Evolutionary conservation across 2,888 invertebrate genomes (phyloP).

Genomic region (Lepeophtheirus nordmannii): DNA sequence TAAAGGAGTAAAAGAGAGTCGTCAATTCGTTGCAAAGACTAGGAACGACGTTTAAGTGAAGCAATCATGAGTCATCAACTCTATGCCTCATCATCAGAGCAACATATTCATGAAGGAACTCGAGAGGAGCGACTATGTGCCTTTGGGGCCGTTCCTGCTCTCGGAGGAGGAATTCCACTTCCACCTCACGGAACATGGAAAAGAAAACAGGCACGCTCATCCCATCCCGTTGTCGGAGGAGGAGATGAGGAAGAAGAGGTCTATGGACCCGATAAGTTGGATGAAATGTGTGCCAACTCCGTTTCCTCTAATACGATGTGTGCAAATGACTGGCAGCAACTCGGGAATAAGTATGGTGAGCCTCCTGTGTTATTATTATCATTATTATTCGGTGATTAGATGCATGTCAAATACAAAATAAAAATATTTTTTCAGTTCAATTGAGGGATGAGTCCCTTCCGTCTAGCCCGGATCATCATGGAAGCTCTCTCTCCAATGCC

Average conservation of each 20-base stretch:
- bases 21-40: too few relatives aligned
- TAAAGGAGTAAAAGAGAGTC: too few relatives aligned
- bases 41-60: background rate
- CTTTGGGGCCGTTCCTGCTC: slow-evolving; percentile 2
- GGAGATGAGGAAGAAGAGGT: background rate
- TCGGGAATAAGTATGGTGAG: background rate
- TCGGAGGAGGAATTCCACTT: background rate
- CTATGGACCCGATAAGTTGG: background rate
- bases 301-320: background rate
- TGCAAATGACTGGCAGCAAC: background rate
- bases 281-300: too few relatives aligned
- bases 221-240: background rate
- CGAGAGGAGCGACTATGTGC: background rate
- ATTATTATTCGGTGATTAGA: background rate
- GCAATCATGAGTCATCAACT: background rate
- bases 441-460: background rate
- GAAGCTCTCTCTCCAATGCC: background rate
- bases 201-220: background rate
- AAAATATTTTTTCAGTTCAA: background rate
- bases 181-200: background rate
- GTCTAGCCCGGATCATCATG: background rate
- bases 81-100: background rate
- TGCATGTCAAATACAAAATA: background rate
- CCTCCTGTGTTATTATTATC: too few relatives aligned
- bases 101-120: background rate